These are phyloP conservation scores for Apostichopus californicus DNA, from an alignment of 35 echinoderm and acorn worm species.

Conservation along the genomic window DNA sequence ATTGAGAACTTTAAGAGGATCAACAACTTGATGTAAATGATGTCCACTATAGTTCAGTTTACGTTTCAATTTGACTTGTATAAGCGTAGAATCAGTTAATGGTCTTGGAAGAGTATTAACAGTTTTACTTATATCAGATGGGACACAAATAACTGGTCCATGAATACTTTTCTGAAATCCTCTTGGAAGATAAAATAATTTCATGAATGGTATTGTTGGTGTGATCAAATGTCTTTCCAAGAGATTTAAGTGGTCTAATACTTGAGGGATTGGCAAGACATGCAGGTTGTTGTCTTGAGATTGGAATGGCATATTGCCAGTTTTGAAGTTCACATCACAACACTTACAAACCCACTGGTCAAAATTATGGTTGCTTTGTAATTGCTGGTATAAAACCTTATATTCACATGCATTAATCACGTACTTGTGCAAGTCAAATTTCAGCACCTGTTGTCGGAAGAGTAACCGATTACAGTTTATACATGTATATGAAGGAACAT, in stretches of 20 bases:
- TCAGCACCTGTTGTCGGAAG: conserved; percentile 8
- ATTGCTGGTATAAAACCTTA: not conserved
- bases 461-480: not conserved
- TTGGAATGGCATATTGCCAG: not conserved
- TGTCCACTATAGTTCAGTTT: conserved; percentile 32
- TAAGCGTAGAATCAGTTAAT: not conserved
- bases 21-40: too few species aligned
- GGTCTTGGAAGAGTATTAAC: not conserved
- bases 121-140: not conserved
- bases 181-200: not conserved
- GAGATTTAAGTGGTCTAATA: not conserved
- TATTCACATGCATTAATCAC: too few species aligned
- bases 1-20: too few species aligned
- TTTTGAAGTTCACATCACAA: not conserved
- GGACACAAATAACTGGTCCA: conserved; percentile 12
- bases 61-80: conserved; percentile 51
- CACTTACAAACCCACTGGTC: not conserved
- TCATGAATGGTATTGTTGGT: conserved; percentile 4
- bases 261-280: not conserved
- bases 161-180: not conserved
- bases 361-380: not conserved
- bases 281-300: not conserved
- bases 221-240: conserved; percentile 28
- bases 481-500: too few species aligned
- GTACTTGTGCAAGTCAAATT: not conserved